Base-by-base conservation (phyloP, 2,888 invertebrate species). In the Cenopis cana region DNA sequence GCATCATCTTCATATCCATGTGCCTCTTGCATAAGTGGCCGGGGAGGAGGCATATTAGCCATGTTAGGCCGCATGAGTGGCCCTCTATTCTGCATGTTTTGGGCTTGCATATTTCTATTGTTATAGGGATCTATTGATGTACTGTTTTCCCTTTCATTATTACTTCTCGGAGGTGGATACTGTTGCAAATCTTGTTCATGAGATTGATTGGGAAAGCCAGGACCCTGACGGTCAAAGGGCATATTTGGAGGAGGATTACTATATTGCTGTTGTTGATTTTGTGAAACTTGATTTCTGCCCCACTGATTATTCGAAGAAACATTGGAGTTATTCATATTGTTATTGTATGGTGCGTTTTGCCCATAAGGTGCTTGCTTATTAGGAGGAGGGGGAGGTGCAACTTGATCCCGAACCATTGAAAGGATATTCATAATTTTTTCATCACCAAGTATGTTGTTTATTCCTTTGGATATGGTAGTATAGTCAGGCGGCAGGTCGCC, bases 361-460 rank as follows among this genome's bases (percentile, higher is more conserved):
- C 8, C 55, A 60, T 12, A 36, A 41, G 50, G 52, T 38, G 18
- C 55, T 64, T 50, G 68, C 11, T 18, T 66, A 67, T 61, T 71
- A 11, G 50, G 33, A 38, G 46, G 41, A 10, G 54, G 11, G 1
- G 54, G 50, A 33, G 73, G 12, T 50, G 69, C 59, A 41, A 55
- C 80, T 77, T 79, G 82, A 52, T 77, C 84, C 73, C 84, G 78
- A 61, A 93, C 88, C 83, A 91, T 89, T 29, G 94, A 94, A 29
- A 95, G 85, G 78, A 95, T 95, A 78, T 93, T 94, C 87, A 95
- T 90, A 67, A 95, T 90, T 83, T 95, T 95, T 77, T 94, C 94
- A 90, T 95, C 95, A 14, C 95, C 95, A 59, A 95, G 88, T 76
- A 95, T 95, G 73, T 89, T 93, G 79, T 95, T 94, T 67, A 95